A percentile compares a stretch with the other conserved stretches of the same genome.
Evolutionary conservation across 1,140 invertebrate species (phyloP).

Genomic region (Melitaea cinxia): DNA sequence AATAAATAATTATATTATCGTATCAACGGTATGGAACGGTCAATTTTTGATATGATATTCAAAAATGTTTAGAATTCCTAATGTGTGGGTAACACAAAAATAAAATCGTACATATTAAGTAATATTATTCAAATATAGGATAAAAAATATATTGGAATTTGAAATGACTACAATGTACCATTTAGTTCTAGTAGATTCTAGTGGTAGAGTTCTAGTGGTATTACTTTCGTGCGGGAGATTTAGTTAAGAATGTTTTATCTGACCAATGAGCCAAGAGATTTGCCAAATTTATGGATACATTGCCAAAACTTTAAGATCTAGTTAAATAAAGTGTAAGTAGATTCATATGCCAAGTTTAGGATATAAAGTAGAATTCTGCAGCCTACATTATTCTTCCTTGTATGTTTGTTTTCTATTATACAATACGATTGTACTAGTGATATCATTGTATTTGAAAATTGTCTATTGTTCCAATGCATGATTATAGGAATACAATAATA

Average conservation of each 20-base stretch:
- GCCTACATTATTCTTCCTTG: neutral
- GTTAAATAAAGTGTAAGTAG: conserved; percentile 20
- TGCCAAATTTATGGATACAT: conserved; percentile 16
- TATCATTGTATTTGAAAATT: no score
- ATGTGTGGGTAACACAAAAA: no score
- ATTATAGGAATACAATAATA: no score
- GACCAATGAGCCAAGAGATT: conserved; percentile 24
- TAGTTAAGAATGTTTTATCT: conserved; percentile 25
- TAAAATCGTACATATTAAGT: no score
- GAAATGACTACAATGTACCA: neutral
- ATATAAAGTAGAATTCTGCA: conserved; percentile 2
- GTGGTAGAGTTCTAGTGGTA: neutral
- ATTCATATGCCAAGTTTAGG: conserved; percentile 25
- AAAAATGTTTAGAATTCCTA: no score
- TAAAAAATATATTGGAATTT: neutral
- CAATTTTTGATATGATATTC: no score
- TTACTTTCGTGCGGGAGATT: neutral
- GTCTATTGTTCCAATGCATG: no score
- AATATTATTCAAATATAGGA: neutral
- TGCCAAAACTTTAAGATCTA: conserved; percentile 17
- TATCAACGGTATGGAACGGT: no score
- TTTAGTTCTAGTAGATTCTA: neutral
- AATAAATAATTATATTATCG: no score
- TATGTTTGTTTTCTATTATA: no score
- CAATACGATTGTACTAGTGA: no score